Evolutionary conservation across 2,797 vertebrate species (phyloP).

Genomic region (Pseudochromis fuscus): DNA sequence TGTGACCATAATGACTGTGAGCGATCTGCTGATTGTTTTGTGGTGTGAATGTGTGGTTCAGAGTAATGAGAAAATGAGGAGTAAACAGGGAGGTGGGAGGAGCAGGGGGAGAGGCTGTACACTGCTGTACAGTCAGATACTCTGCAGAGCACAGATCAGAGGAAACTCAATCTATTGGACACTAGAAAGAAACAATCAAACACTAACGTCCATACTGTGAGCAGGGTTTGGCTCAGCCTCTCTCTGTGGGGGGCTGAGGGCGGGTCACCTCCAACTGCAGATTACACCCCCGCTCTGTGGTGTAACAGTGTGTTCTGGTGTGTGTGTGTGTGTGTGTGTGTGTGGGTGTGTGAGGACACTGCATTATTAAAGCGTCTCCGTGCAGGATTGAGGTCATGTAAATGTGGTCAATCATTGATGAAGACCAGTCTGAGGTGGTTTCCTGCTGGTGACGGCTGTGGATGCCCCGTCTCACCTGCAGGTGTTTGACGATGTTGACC

Average conservation of each 20-base stretch:
- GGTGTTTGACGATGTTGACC: constrained; percentile 97
- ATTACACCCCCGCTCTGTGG: too few relatives aligned
- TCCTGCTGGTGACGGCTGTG: neutral
- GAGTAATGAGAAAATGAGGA: neutral
- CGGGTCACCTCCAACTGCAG: too few relatives aligned
- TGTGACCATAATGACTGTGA: neutral
- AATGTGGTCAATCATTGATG: constrained; percentile 44
- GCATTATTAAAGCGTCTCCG: constrained; percentile 52
- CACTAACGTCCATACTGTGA: too few relatives aligned
- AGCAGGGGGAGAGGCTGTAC: neutral
- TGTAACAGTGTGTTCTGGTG: too few relatives aligned
- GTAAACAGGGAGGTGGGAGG: neutral
- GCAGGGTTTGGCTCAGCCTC: too few relatives aligned
- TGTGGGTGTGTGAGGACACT: neutral
- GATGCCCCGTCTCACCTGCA: constrained; percentile 87
- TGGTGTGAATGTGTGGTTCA: neutral
- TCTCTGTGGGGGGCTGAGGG: too few relatives aligned
- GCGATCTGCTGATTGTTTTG: neutral
- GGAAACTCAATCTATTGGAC: too few relatives aligned
- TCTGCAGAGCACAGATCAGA: too few relatives aligned
- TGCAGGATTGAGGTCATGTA: constrained; percentile 16
- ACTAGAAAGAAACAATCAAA: too few relatives aligned
- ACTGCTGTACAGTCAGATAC: too few relatives aligned
- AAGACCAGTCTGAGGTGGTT: constrained; percentile 9
- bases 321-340: too few relatives aligned